Evolutionary conservation across 2,113 vertebrate genomes (phyloP).

Genomic region (Anas platyrhynchos): DNA sequence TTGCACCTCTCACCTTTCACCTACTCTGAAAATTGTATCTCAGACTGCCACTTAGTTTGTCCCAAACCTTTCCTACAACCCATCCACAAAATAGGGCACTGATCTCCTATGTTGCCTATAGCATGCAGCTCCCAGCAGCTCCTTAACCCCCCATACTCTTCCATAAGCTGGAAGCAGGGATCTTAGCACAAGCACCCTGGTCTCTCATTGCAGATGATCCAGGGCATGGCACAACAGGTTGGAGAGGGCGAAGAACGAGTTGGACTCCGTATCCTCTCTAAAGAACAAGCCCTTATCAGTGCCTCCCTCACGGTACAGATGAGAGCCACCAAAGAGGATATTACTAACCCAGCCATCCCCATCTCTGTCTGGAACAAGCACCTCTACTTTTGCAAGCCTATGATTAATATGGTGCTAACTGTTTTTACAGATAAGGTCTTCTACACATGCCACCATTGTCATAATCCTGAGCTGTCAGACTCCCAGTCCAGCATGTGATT

Average conservation of each 20-base stretch:
- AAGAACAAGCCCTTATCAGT: not conserved
- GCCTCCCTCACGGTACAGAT: not conserved
- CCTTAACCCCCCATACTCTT: not conserved
- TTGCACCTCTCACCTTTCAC: not conserved
- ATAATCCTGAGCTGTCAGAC: not conserved
- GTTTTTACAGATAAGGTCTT: not conserved
- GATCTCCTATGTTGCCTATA: not conserved
- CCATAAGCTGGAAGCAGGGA: not conserved
- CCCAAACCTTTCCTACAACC: accelerated
- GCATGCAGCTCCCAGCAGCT: not conserved
- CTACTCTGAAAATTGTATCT: not conserved
- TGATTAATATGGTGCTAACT: not conserved
- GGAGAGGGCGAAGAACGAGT: not conserved
- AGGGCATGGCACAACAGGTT: not conserved
- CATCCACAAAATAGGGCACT: too few species aligned
- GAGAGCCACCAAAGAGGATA: not conserved
- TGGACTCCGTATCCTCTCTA: not conserved
- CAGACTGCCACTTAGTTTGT: not conserved
- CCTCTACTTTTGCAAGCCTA: not conserved
- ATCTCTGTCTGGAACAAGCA: not conserved
- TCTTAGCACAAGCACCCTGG: not conserved
- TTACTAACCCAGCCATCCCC: not conserved
- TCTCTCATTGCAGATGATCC: not conserved
- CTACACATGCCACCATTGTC: not conserved
- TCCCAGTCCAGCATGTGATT: not conserved